Base-by-base conservation (phyloP, 2,113 vertebrate species). In the Butastur rufipennis region DNA sequence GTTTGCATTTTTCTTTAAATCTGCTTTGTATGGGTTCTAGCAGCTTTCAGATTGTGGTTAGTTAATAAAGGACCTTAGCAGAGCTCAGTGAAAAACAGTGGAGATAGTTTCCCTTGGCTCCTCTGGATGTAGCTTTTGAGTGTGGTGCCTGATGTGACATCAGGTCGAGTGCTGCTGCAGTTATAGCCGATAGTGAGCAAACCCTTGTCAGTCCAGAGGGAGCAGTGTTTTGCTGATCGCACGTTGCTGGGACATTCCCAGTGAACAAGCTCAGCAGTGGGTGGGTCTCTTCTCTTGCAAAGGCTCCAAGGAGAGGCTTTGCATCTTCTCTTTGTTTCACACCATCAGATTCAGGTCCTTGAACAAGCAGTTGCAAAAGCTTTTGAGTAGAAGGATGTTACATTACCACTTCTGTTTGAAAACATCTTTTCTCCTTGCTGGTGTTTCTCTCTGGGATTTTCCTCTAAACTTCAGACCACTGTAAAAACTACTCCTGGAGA, bases 181-280 rank as follows among this genome's bases (percentile, higher is more conserved):
- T 47, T 74, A 7, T 2, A 34, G 68, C 58, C 21, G 55, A 10
- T 14, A 16, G 31, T 4, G 53, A 82, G 40, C 50, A 78, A 68
- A 65, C 16, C 18, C 27, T 26, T 14, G 25, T 58, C 56, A 52
- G 79, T 25, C 11, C 31, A 17, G 40, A 13, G 19, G 48, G 71
- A 81, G 21, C 9, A 40, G 62, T 0, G 0, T 48, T 91, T 67
- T 59, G 26, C 32, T 58, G 25, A 16, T 31, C 18, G 3, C 13
- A 14, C 3, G 2, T 32, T 75, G 63, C 40, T 81, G 68, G 36
- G 47, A 32, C 18, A 0, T 79, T 55, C 47, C n/a, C 31, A 23
- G 45, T 19, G 50, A 59, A 45, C 40, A 56, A 56, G 16, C 45
- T 86, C 20, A 27, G 58, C 48, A 15, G 26, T 12, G n/a, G 12